phyloP scores from a whole-genome alignment of 2,797 vertebrate species.

The Rhyacichthys aspro region DNA sequence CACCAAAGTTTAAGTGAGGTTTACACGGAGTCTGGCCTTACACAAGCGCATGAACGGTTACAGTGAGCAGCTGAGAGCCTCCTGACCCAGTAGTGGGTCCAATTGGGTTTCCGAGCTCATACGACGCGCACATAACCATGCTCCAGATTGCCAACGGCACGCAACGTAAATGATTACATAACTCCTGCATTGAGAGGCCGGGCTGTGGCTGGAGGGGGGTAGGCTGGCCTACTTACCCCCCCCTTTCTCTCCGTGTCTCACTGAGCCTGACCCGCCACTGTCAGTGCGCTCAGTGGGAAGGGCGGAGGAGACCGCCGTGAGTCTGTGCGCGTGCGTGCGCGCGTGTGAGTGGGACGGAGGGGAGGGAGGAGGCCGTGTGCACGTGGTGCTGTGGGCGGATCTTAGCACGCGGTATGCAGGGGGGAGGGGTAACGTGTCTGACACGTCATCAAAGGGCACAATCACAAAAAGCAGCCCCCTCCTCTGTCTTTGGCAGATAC shows the following conservation, averaged over 20 bases:
- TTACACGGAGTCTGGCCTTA: too few relatives aligned
- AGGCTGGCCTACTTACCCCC: conserved; percentile 69
- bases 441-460: conserved; percentile 82
- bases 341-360: conserved; percentile 28
- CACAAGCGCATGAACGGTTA: background rate
- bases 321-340: conserved; percentile 11
- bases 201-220: conserved; percentile 21
- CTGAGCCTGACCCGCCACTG: conserved; percentile 65
- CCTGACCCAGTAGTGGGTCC: background rate
- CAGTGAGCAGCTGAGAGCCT: background rate
- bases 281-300: conserved; percentile 60
- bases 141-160: conserved; percentile 54
- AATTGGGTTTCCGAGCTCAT: background rate
- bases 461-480: conserved; percentile 41
- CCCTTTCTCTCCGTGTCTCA: background rate
- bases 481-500: background rate
- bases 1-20: too few relatives aligned
- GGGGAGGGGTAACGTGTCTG: conserved; percentile 61
- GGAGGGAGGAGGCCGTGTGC: conserved; percentile 63
- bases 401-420: conserved; percentile 75
- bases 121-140: conserved; percentile 23
- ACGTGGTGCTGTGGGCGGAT: conserved; percentile 79
- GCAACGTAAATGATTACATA: conserved; percentile 78
- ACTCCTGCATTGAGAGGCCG: conserved; percentile 58
- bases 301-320: conserved; percentile 35